A percentile compares a stretch with the other conserved stretches of the same genome.
phyloP scores from a whole-genome alignment of 2,888 invertebrate species.

The Coenonympha arcania region DNA sequence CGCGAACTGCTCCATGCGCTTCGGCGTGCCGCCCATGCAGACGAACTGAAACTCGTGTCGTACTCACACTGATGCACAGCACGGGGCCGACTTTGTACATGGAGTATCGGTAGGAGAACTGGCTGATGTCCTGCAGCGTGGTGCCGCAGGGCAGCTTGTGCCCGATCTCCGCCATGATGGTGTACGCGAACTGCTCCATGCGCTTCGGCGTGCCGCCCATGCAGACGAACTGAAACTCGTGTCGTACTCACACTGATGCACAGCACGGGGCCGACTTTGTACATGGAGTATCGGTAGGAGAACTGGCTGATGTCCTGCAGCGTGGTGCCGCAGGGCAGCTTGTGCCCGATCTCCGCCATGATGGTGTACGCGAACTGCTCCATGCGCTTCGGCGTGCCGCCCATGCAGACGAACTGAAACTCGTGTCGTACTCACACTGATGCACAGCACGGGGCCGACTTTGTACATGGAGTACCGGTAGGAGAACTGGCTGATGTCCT shows the following conservation, averaged over 20 bases:
- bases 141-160: conserved; percentile 92
- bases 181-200: conserved; percentile 94
- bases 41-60: conserved; percentile 94
- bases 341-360: conserved; percentile 91
- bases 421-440: too few relatives aligned
- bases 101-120: conserved; percentile 92
- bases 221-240: conserved; percentile 93
- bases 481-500: conserved; percentile 92
- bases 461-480: conserved; percentile 97
- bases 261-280: conserved; percentile 92
- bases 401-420: conserved; percentile 96
- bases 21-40: conserved; percentile 96
- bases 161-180: conserved; percentile 90
- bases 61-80: conserved; percentile 86
- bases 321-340: conserved; percentile 89
- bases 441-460: conserved; percentile 89
- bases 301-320: conserved; percentile 91
- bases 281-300: conserved; percentile 95
- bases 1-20: conserved; percentile 94
- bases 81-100: conserved; percentile 97
- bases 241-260: too few relatives aligned
- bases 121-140: conserved; percentile 89
- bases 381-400: conserved; percentile 95
- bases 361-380: conserved; percentile 93
- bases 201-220: conserved; percentile 97